Base-by-base conservation (phyloP, 1,140 invertebrate genomes). In the Drosophila bocqueti region DNA sequence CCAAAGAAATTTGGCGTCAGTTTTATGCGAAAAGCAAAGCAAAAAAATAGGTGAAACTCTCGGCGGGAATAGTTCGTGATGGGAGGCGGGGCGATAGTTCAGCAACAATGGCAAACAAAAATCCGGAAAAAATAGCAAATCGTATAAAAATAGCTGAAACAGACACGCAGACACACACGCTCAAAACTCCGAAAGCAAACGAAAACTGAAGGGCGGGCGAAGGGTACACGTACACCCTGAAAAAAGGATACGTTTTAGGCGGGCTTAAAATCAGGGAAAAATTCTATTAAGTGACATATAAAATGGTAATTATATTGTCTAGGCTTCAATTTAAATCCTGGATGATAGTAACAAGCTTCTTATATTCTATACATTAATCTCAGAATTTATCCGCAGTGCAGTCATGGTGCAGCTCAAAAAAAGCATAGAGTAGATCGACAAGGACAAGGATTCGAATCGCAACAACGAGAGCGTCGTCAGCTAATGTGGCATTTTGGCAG, bases 1-100 rank as follows among this genome's bases (percentile, higher is more conserved):
- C 84, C 84, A 89, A 90, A 90, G 84, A 87, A 89, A 87, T 87
- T 89, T 89, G 84, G 84, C 84, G 84, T 89, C 85, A 90, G 81
- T 81, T 90, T 72, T 89, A 84, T 90, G 75, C 71, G 84, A 71
- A 69, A 66, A 50, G 40, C 47, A 43, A 77, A 38, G 21, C 49
- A 54, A 77, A 87, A 79, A 78, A 42, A 74, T 31, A 83, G 68
- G 65, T 72, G 54, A 65, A 34, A 47, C 47, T 49, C 58, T 64
- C 54, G 59, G 49, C 61, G 61, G 36, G 57, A 36, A 40, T 47
- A 47, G 40, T 24, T 55, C 34, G 21, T 18, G 34, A 16, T 24
- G 34, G 18, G 46, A 24, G 42, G 36, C 10, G 45, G 49, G 36
- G 38, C 13, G n/a, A 55, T 55, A 55, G 54, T 55, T 55, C 54